These are phyloP conservation scores for Nasonia giraulti DNA, from an alignment of 1,140 invertebrate genomes.

Conservation along the genomic window DNA sequence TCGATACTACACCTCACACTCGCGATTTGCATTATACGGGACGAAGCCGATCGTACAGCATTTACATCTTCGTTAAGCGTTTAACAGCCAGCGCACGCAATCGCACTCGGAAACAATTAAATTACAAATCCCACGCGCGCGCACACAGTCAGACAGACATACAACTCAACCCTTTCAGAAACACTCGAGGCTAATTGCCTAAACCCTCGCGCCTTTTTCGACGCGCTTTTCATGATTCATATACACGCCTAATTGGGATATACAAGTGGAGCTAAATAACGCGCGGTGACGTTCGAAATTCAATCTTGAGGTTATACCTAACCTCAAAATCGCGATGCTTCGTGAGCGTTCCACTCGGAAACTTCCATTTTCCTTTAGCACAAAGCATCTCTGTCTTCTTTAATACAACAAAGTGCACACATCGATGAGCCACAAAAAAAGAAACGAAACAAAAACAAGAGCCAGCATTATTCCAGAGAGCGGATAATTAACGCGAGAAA, in stretches of 20 bases:
- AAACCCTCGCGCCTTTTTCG: background rate
- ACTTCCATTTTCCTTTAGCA: background rate
- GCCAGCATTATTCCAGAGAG: background rate
- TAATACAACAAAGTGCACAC: background rate
- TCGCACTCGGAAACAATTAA: conserved; percentile 1
- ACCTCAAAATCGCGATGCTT: background rate
- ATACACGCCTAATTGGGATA: conserved; percentile 9
- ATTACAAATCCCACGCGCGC: background rate
- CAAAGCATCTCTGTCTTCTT: background rate
- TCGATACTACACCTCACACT: no score
- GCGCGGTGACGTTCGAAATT: background rate
- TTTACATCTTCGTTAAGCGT: background rate
- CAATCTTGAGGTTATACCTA: background rate
- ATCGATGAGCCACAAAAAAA: background rate
- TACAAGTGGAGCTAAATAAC: background rate
- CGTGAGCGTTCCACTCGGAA: background rate
- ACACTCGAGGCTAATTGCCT: conserved; percentile 25
- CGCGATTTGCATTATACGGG: background rate
- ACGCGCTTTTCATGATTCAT: conserved; percentile 12
- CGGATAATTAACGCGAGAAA: background rate
- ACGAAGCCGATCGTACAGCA: background rate
- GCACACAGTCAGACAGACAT: background rate
- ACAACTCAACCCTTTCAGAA: conserved; percentile 11
- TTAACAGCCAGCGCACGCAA: background rate
- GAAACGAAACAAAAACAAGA: background rate